These are phyloP conservation scores for Muscicapa comitata DNA, from an alignment of 2,797 vertebrate species.

Conservation along the genomic window DNA sequence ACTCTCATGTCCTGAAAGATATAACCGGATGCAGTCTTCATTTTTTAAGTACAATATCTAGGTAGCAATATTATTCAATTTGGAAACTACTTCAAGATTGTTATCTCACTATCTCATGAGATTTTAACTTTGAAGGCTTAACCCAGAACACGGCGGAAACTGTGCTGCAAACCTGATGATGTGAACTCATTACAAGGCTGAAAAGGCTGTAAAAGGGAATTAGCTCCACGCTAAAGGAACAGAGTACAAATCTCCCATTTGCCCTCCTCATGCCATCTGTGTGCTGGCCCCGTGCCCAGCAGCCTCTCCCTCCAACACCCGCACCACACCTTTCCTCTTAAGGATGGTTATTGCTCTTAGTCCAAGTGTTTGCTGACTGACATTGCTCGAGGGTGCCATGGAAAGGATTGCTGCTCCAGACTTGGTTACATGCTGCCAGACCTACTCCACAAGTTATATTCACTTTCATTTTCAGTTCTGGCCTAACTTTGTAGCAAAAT, in stretches of 20 bases:
- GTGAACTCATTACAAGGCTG: neutral
- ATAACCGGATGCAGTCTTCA: neutral
- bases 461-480: neutral
- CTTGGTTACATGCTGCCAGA: neutral
- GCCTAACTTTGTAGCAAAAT: neutral
- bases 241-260: neutral
- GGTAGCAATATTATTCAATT: neutral
- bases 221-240: neutral
- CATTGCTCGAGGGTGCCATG: rapidly evolving
- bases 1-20: neutral
- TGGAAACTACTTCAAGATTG: neutral
- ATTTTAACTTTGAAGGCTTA: neutral
- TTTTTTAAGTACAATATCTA: neutral
- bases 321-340: neutral
- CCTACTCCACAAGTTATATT: neutral
- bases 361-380: neutral
- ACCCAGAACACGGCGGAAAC: rapidly evolving
- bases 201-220: neutral
- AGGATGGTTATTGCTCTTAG: neutral
- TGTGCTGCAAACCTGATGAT: neutral
- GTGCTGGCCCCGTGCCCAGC: neutral
- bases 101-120: neutral
- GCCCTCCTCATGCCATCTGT: neutral
- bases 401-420: neutral
- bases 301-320: neutral